Conservation (phyloP, 92 coral and sea anemone species). For the Blastomussa wellsi region DNA sequence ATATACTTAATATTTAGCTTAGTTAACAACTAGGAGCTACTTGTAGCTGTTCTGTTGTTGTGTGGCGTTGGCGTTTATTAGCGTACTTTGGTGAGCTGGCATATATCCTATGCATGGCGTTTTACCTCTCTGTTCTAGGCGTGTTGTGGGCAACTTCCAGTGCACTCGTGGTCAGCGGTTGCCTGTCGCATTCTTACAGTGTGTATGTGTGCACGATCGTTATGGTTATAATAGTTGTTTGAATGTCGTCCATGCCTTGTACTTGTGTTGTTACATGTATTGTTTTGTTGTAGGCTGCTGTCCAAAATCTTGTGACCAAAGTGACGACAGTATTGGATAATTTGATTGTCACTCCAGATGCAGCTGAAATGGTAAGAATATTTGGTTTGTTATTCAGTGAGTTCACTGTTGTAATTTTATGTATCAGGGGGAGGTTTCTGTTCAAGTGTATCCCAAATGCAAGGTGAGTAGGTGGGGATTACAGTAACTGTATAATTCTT, state of each 20-base stretch:
- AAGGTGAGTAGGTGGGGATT: not conserved
- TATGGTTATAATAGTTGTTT: too few relatives aligned
- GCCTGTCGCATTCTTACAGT: too few relatives aligned
- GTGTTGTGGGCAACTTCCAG: too few relatives aligned
- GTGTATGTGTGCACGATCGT: too few relatives aligned
- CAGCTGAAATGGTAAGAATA: constrained; percentile 84
- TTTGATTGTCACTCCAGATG: constrained; percentile 95
- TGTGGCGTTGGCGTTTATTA: too few relatives aligned
- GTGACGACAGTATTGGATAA: constrained; percentile 86
- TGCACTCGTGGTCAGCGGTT: too few relatives aligned
- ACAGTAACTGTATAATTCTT: not conserved
- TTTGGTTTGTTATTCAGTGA: not conserved
- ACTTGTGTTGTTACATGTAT: not conserved
- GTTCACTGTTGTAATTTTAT: not conserved
- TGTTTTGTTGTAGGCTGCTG: constrained; percentile 66
- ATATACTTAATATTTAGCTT: too few relatives aligned
- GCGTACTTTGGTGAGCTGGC: too few relatives aligned
- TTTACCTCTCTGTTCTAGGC: too few relatives aligned
- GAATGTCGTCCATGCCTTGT: not conserved
- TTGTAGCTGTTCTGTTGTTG: too few relatives aligned
- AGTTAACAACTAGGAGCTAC: too few relatives aligned
- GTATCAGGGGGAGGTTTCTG: not conserved
- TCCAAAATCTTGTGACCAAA: constrained; percentile 88
- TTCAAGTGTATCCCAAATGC: not conserved
- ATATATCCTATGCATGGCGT: too few relatives aligned